phyloP scores from a whole-genome alignment of 1,140 invertebrate species.

The Heliconius hermathena region DNA sequence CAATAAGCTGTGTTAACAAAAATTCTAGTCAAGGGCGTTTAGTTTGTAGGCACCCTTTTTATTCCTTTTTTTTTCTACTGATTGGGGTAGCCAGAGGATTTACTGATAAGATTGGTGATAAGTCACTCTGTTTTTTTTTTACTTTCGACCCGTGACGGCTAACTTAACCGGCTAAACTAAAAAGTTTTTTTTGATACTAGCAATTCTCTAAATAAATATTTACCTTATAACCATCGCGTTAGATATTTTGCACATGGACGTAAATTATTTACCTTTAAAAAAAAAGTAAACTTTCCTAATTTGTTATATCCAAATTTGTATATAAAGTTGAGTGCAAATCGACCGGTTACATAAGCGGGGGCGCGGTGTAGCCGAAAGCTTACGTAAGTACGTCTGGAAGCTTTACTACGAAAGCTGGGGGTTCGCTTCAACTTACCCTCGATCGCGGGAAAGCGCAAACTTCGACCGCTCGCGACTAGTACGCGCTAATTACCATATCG shows the following conservation, averaged over 20 bases:
- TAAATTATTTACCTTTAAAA: neutral
- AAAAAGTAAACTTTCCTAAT: neutral
- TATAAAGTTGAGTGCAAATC: slow-evolving; percentile 58
- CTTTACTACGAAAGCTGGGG: slow-evolving; percentile 45
- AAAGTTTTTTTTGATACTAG: neutral
- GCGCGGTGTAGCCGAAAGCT: slow-evolving; percentile 61
- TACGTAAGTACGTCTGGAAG: slow-evolving; percentile 73
- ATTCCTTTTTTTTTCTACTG: too few relatives aligned
- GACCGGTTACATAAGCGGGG: slow-evolving; percentile 74
- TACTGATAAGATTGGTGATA: neutral
- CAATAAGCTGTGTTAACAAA: slow-evolving; percentile 22
- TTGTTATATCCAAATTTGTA: neutral
- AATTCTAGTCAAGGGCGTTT: neutral
- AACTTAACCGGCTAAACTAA: neutral
- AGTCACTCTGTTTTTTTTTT: neutral
- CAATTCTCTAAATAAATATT: neutral
- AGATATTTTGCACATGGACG: neutral
- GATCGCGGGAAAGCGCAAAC: slow-evolving; percentile 29
- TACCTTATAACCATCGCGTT: neutral
- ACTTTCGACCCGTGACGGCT: too few relatives aligned
- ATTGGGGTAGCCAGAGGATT: too few relatives aligned
- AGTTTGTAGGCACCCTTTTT: neutral
- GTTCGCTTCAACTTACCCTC: slow-evolving; percentile 41
- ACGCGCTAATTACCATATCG: slow-evolving; percentile 17
- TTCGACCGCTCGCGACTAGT: neutral